Evolutionary conservation across 2,113 vertebrate species (phyloP).

Genomic region (Pygoscelis adeliae): DNA sequence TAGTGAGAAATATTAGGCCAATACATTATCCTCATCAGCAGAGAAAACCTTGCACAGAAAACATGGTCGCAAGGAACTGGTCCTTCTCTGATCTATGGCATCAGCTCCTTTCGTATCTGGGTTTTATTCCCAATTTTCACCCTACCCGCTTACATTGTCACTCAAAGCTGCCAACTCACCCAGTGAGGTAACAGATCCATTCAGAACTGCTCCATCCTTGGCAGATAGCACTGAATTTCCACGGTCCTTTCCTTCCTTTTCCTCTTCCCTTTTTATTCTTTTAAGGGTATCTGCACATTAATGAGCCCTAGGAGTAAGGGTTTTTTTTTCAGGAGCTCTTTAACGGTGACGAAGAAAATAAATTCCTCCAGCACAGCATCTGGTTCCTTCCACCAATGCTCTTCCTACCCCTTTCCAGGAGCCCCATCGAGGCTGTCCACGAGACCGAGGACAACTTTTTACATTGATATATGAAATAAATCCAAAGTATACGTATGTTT

Average conservation of each 20-base stretch:
- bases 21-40: neutral
- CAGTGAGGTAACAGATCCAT: neutral
- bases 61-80: neutral
- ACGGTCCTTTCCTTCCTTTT: neutral
- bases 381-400: neutral
- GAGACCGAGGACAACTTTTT: neutral
- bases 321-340: neutral
- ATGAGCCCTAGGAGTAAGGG: neutral
- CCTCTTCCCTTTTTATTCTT: neutral
- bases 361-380: neutral
- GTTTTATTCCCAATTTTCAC: neutral
- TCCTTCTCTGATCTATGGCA: neutral
- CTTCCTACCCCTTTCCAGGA: neutral
- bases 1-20: neutral
- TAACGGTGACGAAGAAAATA: neutral
- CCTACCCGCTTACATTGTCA: neutral
- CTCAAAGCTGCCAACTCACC: neutral
- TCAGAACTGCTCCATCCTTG: fast-evolving
- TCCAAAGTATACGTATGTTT: neutral
- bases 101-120: fast-evolving
- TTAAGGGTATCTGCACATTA: neutral
- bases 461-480: neutral
- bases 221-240: neutral
- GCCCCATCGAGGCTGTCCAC: fast-evolving
- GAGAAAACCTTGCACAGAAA: neutral